Percentiles rank a stretch among this genome's conserved stretches.
These are phyloP conservation scores for Damaliscus lunatus DNA, from an alignment of 2,113 vertebrate genomes.

Conservation along the genomic window DNA sequence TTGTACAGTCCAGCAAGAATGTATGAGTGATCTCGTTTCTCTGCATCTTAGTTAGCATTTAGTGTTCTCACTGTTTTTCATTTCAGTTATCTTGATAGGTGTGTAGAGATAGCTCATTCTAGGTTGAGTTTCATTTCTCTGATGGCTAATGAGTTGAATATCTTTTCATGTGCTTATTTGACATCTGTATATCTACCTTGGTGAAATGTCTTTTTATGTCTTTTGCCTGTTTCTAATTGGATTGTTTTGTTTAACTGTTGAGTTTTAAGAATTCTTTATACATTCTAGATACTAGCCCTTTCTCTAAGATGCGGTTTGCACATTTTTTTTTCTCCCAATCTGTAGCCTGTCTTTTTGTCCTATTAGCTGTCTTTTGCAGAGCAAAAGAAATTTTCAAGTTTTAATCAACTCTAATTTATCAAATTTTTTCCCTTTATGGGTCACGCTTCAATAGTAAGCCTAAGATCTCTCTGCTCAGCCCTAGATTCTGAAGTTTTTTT, in stretches of 20 bases:
- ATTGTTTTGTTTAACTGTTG: not conserved
- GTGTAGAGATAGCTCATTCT: not conserved
- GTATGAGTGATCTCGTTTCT: not conserved
- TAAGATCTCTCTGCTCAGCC: not conserved
- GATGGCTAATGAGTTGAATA: not conserved
- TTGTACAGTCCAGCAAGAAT: not conserved
- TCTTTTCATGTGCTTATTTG: conserved; percentile 30
- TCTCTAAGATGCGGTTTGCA: not conserved
- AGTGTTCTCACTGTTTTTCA: not conserved
- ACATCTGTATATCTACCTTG: not conserved
- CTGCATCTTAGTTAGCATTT: not conserved
- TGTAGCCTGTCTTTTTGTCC: conserved; percentile 14
- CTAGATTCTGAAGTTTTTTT: not conserved
- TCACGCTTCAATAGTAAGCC: not conserved
- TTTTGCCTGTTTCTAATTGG: conserved; percentile 2
- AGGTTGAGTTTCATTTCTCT: not conserved
- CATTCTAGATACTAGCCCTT: not conserved
- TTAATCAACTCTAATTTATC: not conserved
- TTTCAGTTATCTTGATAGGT: not conserved
- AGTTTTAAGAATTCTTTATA: conserved; percentile 31
- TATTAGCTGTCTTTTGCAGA: not conserved
- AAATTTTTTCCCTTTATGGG: not conserved
- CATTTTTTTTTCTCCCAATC: not conserved
- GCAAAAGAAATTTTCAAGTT: not conserved
- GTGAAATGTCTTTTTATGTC: not conserved